Base-by-base conservation (phyloP, 2,797 vertebrate species). In the Pseudochromis fuscus region DNA sequence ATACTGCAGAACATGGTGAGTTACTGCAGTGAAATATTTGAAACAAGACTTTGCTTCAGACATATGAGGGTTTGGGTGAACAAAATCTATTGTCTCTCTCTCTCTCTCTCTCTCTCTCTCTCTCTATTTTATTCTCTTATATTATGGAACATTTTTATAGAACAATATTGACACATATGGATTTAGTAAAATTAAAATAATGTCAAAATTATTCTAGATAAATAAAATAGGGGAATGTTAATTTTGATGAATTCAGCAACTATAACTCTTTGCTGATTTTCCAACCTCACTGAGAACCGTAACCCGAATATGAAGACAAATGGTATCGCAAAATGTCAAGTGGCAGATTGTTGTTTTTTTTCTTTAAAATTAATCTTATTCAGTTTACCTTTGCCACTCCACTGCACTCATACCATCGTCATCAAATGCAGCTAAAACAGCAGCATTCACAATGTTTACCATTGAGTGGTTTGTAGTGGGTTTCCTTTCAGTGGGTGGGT, bases 401-500 rank as follows among this genome's bases (percentile, higher is more conserved):
- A 25, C 10, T 53, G 11, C 11, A 61, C 16, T 60, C 42, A 40
- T 48, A 18, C 28, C 7, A 52, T 27, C 28, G 51, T 59, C 55
- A 55, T 62, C 45, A 68, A 72, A 48, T 50, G 18, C 44, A 64
- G 49, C 46, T 51, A 25, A 55, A 62, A 18, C n/a, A 38, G 33
- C 52, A 84, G 13, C 28, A 46, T 77, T 65, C 51, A 31, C 38
- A 56, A 33, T 66, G 65, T 82, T 63, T 72, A 73, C 64, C 53
- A 49, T 52, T 60, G 19, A 64, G 53, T 24, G 25, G 56, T 56
- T 59, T 77, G 63, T 75, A 58, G 55, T 70, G 56, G 66, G 40
- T 51, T 79, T 81, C 62, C 31, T 55, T 62, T 70, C 40, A 45
- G 72, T 69, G 67, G 68, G 71, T 70, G 57, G 64, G 55, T 63